Conservation (phyloP, 2,888 invertebrate species). For the Eudasyphora cyanicolor region DNA sequence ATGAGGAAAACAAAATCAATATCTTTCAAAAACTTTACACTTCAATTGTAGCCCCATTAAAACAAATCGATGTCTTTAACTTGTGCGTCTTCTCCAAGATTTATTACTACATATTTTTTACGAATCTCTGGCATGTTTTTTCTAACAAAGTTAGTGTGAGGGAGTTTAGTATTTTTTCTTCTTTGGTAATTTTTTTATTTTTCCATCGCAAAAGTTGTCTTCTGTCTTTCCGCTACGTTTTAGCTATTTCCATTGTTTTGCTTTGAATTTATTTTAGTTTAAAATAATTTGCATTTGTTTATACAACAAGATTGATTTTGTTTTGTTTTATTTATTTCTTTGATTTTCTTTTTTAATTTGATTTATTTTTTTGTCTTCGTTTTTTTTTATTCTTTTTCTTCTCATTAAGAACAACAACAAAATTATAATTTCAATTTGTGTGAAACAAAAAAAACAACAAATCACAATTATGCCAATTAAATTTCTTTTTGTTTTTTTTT, state of each 20-base stretch:
- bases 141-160: background rate
- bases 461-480: constrained; percentile 77
- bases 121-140: background rate
- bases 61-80: constrained; percentile 55
- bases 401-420: constrained; percentile 67
- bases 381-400: constrained; percentile 61
- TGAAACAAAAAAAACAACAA: constrained; percentile 57
- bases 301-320: constrained; percentile 75
- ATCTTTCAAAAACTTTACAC: constrained; percentile 50
- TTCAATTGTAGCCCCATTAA: background rate
- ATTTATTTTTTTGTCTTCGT: constrained; percentile 54
- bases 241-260: constrained; percentile 62
- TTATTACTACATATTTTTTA: too few species aligned
- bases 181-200: constrained; percentile 2
- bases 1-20: constrained; percentile 31
- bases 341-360: constrained; percentile 23
- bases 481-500: constrained; percentile 63
- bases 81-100: background rate
- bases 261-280: constrained; percentile 45
- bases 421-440: constrained; percentile 65
- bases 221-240: constrained; percentile 35
- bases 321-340: constrained; percentile 42
- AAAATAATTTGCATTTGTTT: constrained; percentile 70
- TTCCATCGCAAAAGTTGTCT: background rate
- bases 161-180: background rate